Conservation (phyloP, 2,113 vertebrate species). For the Erpornis zantholeuca region DNA sequence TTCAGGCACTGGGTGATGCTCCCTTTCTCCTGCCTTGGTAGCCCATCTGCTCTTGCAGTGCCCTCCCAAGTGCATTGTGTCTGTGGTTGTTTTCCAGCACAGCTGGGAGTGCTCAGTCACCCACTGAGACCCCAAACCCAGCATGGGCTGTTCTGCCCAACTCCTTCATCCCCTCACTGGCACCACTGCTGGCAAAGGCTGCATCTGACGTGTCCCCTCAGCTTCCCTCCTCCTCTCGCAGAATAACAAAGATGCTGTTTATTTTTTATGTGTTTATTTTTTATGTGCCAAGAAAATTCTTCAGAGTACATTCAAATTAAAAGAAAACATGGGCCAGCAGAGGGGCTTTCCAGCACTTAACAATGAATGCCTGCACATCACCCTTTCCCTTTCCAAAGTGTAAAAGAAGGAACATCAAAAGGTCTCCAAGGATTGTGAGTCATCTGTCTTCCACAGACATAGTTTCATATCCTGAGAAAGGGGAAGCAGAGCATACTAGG, state of each 20-base stretch:
- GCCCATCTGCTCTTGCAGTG: not conserved
- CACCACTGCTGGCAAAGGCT: not conserved
- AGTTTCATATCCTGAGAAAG: not conserved
- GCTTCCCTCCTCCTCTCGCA: not conserved
- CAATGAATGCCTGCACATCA: not conserved
- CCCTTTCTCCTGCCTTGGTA: not conserved
- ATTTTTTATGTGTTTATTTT: not conserved
- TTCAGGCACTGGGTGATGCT: not conserved
- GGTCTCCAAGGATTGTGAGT: not conserved
- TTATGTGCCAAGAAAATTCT: not conserved
- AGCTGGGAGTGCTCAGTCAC: not conserved
- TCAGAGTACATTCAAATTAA: not conserved
- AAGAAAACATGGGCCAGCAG: not conserved
- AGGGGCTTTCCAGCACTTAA: not conserved
- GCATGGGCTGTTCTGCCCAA: not conserved
- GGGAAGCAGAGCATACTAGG: not conserved
- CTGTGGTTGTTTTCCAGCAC: not conserved
- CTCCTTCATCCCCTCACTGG: not conserved
- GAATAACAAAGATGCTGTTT: not conserved
- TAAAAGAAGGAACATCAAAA: not conserved
- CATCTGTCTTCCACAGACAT: not conserved
- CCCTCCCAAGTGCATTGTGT: accelerated
- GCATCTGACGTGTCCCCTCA: no score
- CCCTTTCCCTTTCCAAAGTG: not conserved
- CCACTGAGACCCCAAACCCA: not conserved